A percentile compares a stretch with the other conserved stretches of the same genome.
Conservation (phyloP, 2,113 vertebrate species). For the Oreochromis spilurus region DNA sequence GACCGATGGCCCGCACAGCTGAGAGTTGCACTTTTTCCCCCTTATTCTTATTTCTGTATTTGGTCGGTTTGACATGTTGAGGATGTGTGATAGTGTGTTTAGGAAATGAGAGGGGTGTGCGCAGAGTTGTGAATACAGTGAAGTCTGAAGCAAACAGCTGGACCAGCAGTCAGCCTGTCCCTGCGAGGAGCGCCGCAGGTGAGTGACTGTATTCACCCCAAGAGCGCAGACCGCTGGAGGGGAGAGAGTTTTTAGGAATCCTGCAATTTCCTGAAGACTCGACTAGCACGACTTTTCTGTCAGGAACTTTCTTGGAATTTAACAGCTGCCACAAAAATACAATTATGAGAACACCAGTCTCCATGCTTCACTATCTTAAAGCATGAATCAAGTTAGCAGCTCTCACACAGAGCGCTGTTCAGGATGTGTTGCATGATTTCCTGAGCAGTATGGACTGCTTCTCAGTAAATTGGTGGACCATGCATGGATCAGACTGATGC, state of each 20-base stretch:
- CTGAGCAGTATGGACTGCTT: not conserved
- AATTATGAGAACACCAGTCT: not conserved
- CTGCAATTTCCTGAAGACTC: not conserved
- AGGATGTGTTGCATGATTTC: not conserved
- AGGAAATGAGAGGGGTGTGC: slow-evolving; percentile 20
- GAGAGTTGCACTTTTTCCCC: not conserved
- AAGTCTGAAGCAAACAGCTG: slow-evolving; percentile 14
- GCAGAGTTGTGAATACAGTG: not conserved
- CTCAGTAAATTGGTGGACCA: not conserved
- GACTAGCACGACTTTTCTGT: not conserved
- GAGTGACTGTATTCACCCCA: slow-evolving; percentile 6
- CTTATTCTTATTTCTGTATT: not conserved
- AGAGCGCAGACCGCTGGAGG: not conserved
- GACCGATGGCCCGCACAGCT: not conserved
- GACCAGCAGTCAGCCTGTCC: not conserved
- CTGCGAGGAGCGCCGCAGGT: slow-evolving; percentile 30
- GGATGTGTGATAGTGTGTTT: slow-evolving; percentile 19
- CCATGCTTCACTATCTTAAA: not conserved
- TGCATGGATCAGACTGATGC: not conserved
- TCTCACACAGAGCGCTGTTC: not conserved
- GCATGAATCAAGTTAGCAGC: not conserved
- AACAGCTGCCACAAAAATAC: not conserved
- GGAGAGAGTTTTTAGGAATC: not conserved
- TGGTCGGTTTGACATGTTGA: not conserved
- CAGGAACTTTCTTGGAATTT: not conserved